Evolutionary conservation across 2,888 invertebrate species (phyloP), one percentile per base, ranked within the genome.

Genomic region (Lasioglossum zephyrum): DNA sequence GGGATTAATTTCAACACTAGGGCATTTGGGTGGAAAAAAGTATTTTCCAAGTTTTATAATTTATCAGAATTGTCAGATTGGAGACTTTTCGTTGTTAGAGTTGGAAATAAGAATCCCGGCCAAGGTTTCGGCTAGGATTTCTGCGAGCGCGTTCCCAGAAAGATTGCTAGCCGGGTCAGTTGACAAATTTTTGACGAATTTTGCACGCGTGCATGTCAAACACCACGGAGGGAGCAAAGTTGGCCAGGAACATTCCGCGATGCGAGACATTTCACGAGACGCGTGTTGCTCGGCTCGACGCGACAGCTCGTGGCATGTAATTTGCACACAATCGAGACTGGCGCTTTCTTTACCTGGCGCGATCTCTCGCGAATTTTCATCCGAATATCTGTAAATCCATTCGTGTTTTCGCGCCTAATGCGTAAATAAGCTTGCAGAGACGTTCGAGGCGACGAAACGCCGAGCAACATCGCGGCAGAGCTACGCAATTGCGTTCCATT

Each of bases 301-400:
- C 44, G 77, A 77, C 80, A 18, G 53, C 26, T 5, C 26, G 47
- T 53, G 73, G 47, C 76, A 69, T 22, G 70, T 47, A 77, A 89
- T 89, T 89, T 89, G 76, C 89, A 89, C 85, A 89, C 87, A 89
- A 89, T 89, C 81, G 70, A 66, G 81, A 53, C 82, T 79, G 76
- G 41, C 82, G 73, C 66, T 81, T 76, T 84, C 77, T 73, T 87
- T 89, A 89, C 85, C 87, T 60, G 26, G 2, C 49, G 39, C 31
- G 79, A 89, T 89, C 88, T 81, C 44, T 31, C 70, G 69, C 57
- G 49, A 76, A 78, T 81, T 81, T 81, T 47, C 75, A 79, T 60
- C 60, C 49, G 41, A n/a, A 31, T 72, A 39, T 39, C 66, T 82
- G 73, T 41, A 84, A 53, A 84, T 78, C 63, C 72, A 11, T 60